Evolutionary conservation across 2,113 vertebrate species (phyloP).

Genomic region (Leptobrachium ailaonicum): DNA sequence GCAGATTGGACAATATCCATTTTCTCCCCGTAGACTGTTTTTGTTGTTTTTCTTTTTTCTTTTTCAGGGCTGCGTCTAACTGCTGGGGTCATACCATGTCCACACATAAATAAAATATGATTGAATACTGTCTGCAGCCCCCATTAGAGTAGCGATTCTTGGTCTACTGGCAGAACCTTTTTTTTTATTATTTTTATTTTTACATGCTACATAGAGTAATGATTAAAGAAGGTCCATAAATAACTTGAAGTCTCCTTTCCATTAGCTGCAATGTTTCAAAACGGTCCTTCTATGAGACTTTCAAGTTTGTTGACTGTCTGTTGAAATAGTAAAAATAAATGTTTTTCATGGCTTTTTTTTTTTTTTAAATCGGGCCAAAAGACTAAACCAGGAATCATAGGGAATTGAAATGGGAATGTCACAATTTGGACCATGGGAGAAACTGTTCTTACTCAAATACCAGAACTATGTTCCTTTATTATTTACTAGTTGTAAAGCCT

Average conservation of each 20-base stretch:
- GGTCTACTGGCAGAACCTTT: background rate
- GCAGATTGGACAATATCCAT: too few species aligned
- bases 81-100: constrained; percentile 60
- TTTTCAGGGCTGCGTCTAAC: constrained; percentile 80
- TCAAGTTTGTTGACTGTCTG: background rate
- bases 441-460: too few species aligned
- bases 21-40: too few species aligned
- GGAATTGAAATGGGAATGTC: too few species aligned
- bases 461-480: too few species aligned
- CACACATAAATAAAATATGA: background rate
- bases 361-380: too few species aligned
- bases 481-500: too few species aligned
- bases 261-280: background rate
- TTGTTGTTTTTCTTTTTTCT: too few species aligned
- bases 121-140: constrained; percentile 14
- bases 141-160: background rate
- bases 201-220: background rate
- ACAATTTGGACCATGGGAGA: too few species aligned
- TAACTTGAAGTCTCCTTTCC: background rate
- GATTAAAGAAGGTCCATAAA: background rate
- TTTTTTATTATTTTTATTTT: background rate
- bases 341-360: too few species aligned
- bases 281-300: background rate
- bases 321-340: background rate
- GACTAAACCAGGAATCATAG: too few species aligned